phyloP scores from a whole-genome alignment of 2,797 vertebrate species.

The Esox masquinongy region DNA sequence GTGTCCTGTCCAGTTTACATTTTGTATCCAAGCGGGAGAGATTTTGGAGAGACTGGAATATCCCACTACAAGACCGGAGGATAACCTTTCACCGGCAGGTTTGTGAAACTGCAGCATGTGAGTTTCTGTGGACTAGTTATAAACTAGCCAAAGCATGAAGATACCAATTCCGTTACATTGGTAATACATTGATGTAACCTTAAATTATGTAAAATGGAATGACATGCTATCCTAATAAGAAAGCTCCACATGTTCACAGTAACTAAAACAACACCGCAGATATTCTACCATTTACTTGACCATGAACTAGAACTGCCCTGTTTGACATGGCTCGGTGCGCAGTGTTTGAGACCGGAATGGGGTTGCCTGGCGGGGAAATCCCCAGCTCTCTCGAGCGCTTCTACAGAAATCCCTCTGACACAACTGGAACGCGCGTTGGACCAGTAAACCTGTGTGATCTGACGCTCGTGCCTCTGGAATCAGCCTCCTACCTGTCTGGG shows the following conservation, averaged over 20 bases:
- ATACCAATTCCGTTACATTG: not conserved
- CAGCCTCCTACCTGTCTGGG: not conserved
- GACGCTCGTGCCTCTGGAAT: not conserved
- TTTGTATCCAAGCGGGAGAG: slow-evolving; percentile 15
- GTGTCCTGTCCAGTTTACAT: not conserved
- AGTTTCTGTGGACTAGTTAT: slow-evolving; percentile 20
- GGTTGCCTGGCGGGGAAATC: slow-evolving; percentile 24
- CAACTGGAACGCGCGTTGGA: not conserved
- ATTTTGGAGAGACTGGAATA: slow-evolving; percentile 16
- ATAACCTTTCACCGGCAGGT: slow-evolving; percentile 45
- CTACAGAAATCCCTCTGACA: slow-evolving; percentile 26
- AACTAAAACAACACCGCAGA: not conserved
- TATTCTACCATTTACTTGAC: not conserved
- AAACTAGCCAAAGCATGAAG: slow-evolving; percentile 16
- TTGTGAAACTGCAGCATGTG: slow-evolving; percentile 46
- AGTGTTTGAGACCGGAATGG: not conserved
- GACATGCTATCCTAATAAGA: not conserved
- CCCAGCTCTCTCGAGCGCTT: slow-evolving; percentile 27
- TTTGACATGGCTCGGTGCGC: not conserved
- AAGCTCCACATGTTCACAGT: not conserved
- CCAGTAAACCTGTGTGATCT: not conserved
- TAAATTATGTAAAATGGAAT: not conserved
- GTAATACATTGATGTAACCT: not conserved
- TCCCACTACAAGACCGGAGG: slow-evolving; percentile 37
- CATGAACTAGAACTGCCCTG: not conserved